Base-by-base conservation (phyloP, 1,140 invertebrate species). In the Acromyrmex heyeri region DNA sequence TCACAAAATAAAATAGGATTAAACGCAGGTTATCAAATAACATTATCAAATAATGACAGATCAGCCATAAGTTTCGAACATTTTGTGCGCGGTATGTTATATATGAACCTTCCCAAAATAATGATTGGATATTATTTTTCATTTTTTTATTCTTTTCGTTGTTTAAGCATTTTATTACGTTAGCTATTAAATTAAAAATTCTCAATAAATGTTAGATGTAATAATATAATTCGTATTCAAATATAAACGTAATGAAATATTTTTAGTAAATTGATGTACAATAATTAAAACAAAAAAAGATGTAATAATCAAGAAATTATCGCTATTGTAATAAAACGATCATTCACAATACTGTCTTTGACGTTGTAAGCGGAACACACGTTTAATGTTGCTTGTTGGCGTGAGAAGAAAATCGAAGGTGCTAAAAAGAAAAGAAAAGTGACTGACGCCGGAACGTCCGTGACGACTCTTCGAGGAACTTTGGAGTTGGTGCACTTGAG, bases 401-500 rank as follows among this genome's bases (percentile, higher is more conserved):
- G 38, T 18, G 48, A 12, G 21, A 21, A n/a, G 67, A 73, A 75
- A 75, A 61, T 83, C 69, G 55, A 75, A 83, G 69, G 24, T 76
- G 75, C 64, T 88, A 61, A 78, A 83, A 59, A 85, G 82, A 38
- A 53, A 44, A 85, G 64, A 53, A 48, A 62, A 75, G 65, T 64
- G 34, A 62, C 5, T 24, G 53, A 34, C 48, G 67, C 57, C 53
- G 73, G 76, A 50, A 69, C 61, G 64, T 75, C 30, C 72, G 59
- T 62, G 73, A 81, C 75, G 85, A 86, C 69, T 69, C 64, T 78
- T 81, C 85, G 79, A 88, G 57, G 59, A 90, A 91, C 86, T 88
- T 91, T 75, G 79, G 87, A 83, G 73, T 62, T 73, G 78, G 86
- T 87, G 75, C 77, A 88, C 78, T 86, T 87, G 86, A 92, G 88